Evolutionary conservation across 2,888 invertebrate genomes (phyloP).

Genomic region (Arctia plantaginis): DNA sequence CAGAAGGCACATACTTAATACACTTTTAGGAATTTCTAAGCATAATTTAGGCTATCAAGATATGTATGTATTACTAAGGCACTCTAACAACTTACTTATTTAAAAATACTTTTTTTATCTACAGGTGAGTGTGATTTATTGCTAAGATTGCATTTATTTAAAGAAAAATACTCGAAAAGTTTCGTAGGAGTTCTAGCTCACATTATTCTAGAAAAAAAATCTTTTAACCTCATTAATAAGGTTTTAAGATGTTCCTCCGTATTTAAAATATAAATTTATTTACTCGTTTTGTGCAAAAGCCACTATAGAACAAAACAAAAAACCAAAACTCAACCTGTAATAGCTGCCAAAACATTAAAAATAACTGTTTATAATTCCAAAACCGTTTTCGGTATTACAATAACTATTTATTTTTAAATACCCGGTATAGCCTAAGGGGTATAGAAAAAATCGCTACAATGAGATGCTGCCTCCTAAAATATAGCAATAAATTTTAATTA

Average conservation of each 20-base stretch:
- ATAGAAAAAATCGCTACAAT: slow-evolving; percentile 12
- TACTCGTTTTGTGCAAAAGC: background rate
- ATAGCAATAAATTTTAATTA: slow-evolving; percentile 39
- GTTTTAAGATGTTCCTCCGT: background rate
- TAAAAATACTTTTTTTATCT: slow-evolving; percentile 29
- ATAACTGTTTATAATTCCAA: slow-evolving; percentile 2
- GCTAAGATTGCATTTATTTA: background rate
- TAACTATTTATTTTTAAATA: slow-evolving; percentile 16
- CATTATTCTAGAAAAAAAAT: background rate
- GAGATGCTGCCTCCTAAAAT: slow-evolving; percentile 57
- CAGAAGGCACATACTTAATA: slow-evolving; percentile 72
- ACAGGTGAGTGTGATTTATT: slow-evolving; percentile 17
- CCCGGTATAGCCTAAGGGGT: slow-evolving; percentile 23
- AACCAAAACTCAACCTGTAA: slow-evolving; percentile 4
- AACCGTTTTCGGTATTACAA: slow-evolving; percentile 13
- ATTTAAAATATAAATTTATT: background rate
- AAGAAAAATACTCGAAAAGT: background rate
- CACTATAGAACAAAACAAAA: background rate
- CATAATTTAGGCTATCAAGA: slow-evolving; percentile 40
- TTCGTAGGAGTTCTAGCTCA: background rate
- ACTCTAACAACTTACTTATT: slow-evolving; percentile 34
- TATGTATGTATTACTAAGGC: slow-evolving; percentile 53
- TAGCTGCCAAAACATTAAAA: slow-evolving; percentile 14
- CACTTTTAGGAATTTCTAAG: slow-evolving; percentile 33
- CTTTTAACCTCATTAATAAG: background rate